phyloP scores from a whole-genome alignment of 2,888 invertebrate genomes.

The Cerastoderma edule region DNA sequence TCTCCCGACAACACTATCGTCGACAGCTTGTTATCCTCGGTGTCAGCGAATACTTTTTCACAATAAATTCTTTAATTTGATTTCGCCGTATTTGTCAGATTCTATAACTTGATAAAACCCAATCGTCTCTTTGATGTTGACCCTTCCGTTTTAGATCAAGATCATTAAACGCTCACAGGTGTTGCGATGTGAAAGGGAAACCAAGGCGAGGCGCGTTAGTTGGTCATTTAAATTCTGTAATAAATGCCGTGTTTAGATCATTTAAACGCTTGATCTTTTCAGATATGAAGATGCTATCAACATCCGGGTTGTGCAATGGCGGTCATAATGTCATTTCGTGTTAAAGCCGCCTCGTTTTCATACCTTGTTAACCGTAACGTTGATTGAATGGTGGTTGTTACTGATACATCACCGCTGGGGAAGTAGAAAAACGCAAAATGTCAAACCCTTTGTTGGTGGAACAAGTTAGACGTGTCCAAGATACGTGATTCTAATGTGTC shows the following conservation, averaged over 20 bases:
- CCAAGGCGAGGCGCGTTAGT: slow-evolving; percentile 52
- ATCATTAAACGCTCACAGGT: slow-evolving; percentile 59
- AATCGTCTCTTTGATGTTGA: slow-evolving; percentile 53
- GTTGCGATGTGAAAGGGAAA: slow-evolving; percentile 42
- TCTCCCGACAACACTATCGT: no score
- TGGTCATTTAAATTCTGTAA: slow-evolving; percentile 50
- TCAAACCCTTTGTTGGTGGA: no score
- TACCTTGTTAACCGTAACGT: not conserved
- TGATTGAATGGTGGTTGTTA: not conserved
- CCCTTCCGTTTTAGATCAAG: slow-evolving; percentile 35
- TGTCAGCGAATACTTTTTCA: slow-evolving; percentile 14
- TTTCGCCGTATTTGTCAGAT: slow-evolving; percentile 36
- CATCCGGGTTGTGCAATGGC: slow-evolving; percentile 28
- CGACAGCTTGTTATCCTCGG: slow-evolving; percentile 1
- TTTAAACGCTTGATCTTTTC: slow-evolving; percentile 31
- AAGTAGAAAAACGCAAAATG: no score
- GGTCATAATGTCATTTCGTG: slow-evolving; percentile 20
- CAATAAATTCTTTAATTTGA: slow-evolving; percentile 18
- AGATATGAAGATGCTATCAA: slow-evolving; percentile 42
- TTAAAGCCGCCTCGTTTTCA: not conserved
- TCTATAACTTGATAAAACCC: slow-evolving; percentile 46
- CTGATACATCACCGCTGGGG: no score
- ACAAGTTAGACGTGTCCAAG: no score
- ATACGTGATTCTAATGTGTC: no score
- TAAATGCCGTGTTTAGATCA: slow-evolving; percentile 38